Evolutionary conservation across 2,888 invertebrate genomes (phyloP).

Genomic region (Leptopilina myrica): DNA sequence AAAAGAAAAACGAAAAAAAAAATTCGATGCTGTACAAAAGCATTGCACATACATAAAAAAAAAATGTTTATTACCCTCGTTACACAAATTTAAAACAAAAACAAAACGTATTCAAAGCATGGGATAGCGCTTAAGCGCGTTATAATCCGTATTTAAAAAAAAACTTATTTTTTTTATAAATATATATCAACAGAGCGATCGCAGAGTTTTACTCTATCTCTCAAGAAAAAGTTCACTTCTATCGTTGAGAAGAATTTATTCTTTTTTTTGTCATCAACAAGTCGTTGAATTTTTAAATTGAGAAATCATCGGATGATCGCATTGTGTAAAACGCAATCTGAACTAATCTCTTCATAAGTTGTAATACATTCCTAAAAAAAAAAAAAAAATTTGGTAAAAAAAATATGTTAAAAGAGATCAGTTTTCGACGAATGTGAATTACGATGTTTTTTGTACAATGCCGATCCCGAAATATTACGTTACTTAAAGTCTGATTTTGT

Average conservation of each 20-base stretch:
- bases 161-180: constrained; percentile 2
- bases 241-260: constrained; percentile 13
- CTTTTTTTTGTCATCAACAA: neutral
- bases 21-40: constrained; percentile 48
- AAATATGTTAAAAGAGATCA: constrained; percentile 19
- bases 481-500: constrained; percentile 38
- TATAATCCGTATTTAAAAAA: constrained; percentile 30
- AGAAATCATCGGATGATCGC: constrained; percentile 51
- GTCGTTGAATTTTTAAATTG: constrained; percentile 43
- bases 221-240: neutral
- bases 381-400: constrained; percentile 56
- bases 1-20: constrained; percentile 17
- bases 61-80: constrained; percentile 18
- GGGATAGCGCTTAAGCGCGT: neutral
- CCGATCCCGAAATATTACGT: constrained; percentile 27
- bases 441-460: constrained; percentile 32
- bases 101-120: constrained; percentile 23
- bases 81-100: constrained; percentile 32
- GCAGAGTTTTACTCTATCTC: neutral
- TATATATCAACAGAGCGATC: constrained; percentile 12
- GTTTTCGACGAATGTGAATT: constrained; percentile 25
- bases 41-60: constrained; percentile 47
- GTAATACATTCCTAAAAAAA: constrained; percentile 63
- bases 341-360: constrained; percentile 60
- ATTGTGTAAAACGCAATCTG: constrained; percentile 50